Evolutionary conservation across 2,113 vertebrate species (phyloP).

Genomic region (Taurulus bubalis): DNA sequence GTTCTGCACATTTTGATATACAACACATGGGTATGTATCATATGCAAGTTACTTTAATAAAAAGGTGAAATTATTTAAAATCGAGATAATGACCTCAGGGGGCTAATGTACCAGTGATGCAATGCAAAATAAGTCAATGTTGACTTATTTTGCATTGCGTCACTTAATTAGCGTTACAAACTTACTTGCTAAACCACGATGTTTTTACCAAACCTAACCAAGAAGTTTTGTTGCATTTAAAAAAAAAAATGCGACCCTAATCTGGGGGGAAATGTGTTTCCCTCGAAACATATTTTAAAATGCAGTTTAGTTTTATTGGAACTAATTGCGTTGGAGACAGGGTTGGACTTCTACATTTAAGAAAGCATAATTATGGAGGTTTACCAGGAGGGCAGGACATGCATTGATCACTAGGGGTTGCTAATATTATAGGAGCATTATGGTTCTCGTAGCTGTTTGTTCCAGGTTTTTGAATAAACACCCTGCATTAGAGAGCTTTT

Average conservation of each 20-base stretch:
- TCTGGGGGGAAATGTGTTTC: neutral
- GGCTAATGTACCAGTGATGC: too few relatives aligned
- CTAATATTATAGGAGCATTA: neutral
- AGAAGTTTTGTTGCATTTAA: neutral
- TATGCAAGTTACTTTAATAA: too few relatives aligned
- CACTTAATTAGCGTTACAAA: neutral
- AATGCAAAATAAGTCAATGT: too few relatives aligned
- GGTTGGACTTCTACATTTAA: neutral
- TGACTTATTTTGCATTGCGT: neutral
- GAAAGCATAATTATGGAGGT: neutral
- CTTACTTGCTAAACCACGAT: too few relatives aligned
- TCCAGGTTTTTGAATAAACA: neutral
- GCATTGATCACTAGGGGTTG: too few relatives aligned
- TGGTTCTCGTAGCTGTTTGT: neutral
- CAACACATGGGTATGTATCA: too few relatives aligned
- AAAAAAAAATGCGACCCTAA: neutral
- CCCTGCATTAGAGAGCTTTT: slow-evolving; percentile 7
- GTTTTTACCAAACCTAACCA: neutral
- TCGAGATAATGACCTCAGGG: too few relatives aligned
- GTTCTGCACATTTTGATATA: too few relatives aligned
- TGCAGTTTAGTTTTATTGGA: neutral
- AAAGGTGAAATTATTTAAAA: too few relatives aligned
- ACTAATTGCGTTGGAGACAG: neutral
- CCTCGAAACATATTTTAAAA: neutral
- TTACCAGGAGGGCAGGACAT: neutral